Evolutionary conservation across 1,140 invertebrate genomes (phyloP).

Genomic region (Trachymyrmex cornetzi): DNA sequence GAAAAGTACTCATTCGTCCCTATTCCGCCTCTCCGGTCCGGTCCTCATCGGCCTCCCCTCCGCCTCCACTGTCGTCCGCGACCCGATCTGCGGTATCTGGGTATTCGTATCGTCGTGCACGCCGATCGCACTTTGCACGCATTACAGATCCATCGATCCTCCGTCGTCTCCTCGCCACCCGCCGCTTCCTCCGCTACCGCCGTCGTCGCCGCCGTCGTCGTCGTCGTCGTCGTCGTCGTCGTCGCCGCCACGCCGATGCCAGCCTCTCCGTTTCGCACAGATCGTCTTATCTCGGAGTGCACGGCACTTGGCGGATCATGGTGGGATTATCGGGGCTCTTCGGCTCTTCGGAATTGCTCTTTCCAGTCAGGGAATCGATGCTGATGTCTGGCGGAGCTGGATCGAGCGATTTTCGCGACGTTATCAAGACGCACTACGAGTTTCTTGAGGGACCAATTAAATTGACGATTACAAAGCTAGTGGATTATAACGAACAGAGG

Average conservation of each 20-base stretch:
- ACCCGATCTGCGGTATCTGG: constrained; percentile 52
- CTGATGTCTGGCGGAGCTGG: neutral
- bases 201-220: constrained; percentile 10
- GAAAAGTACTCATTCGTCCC: constrained; percentile 49
- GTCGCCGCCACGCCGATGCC: constrained; percentile 47
- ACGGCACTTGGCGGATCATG: constrained; percentile 51
- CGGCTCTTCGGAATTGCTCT: constrained; percentile 23
- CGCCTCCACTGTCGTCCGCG: constrained; percentile 14
- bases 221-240: neutral
- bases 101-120: constrained; percentile 59
- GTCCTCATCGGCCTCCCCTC: neutral
- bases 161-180: neutral
- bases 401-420: constrained; percentile 6
- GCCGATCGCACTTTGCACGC: constrained; percentile 60
- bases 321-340: constrained; percentile 46
- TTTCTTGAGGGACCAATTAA: neutral
- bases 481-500: neutral
- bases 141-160: constrained; percentile 65
- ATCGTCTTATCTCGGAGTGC: constrained; percentile 49
- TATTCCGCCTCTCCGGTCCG: constrained; percentile 15
- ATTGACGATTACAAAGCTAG: neutral
- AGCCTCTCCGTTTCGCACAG: constrained; percentile 48
- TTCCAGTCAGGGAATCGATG: constrained; percentile 23
- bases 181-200: neutral
- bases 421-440: neutral